Evolutionary conservation across 2,888 invertebrate species (phyloP).

Genomic region (Anorthoa munda): DNA sequence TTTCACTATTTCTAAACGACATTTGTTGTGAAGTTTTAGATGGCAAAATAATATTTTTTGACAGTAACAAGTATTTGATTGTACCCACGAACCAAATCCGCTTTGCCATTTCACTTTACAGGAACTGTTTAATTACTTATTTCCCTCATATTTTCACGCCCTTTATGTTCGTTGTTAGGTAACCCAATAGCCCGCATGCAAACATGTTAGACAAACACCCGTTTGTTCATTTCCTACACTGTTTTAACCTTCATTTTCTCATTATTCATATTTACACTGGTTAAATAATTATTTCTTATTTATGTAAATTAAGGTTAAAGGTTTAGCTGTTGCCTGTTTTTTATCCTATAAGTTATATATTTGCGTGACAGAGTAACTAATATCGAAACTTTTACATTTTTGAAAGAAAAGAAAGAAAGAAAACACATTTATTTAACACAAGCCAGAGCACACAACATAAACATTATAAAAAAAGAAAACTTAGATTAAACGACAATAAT

Average conservation of each 20-base stretch:
- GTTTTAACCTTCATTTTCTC: constrained; percentile 16
- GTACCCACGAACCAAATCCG: constrained; percentile 7
- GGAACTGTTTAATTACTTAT: constrained; percentile 14
- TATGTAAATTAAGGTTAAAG: neutral
- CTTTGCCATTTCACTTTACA: neutral
- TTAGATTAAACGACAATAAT: too few species aligned
- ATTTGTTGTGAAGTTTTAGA: neutral
- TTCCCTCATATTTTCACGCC: constrained; percentile 12
- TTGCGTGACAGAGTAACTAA: too few species aligned
- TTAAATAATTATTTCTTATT: neutral
- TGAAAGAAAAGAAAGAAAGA: too few species aligned
- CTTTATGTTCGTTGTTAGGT: constrained; percentile 19
- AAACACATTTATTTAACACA: too few species aligned
- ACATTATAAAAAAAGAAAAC: too few species aligned
- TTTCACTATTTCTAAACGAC: neutral
- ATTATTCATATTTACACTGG: constrained; percentile 1
- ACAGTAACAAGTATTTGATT: neutral
- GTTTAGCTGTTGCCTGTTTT: too few species aligned
- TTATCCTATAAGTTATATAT: too few species aligned
- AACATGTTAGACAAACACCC: constrained; percentile 29
- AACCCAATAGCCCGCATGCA: constrained; percentile 49
- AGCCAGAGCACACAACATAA: too few species aligned
- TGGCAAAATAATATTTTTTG: too few species aligned
- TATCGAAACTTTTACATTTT: too few species aligned
- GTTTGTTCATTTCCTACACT: constrained; percentile 28